phyloP scores from a whole-genome alignment of 2,888 invertebrate genomes.

The Harmothoe impar region DNA sequence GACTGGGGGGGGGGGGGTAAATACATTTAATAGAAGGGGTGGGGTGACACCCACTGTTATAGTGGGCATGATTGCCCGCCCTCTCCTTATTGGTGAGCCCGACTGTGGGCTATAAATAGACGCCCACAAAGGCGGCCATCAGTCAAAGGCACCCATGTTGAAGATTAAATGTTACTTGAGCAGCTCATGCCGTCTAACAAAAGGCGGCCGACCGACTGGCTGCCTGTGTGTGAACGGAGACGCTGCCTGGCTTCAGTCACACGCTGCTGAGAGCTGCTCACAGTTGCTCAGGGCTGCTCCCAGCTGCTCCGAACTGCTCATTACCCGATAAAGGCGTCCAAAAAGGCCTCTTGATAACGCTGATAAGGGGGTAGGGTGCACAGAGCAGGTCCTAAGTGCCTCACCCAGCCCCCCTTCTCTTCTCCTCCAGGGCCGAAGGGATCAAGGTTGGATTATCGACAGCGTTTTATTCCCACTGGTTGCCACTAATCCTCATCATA shows the following conservation, averaged over 20 bases:
- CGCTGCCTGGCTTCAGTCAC: background rate
- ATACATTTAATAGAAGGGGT: no score
- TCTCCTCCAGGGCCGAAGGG: background rate
- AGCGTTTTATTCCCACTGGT: background rate
- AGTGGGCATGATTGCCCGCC: no score
- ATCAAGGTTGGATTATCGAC: conserved; percentile 13
- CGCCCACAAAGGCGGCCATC: background rate
- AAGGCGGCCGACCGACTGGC: background rate
- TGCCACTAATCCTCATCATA: conserved; percentile 20
- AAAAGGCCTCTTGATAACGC: background rate
- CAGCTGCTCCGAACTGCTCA: conserved; percentile 14
- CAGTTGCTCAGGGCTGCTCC: background rate
- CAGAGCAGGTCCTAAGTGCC: background rate
- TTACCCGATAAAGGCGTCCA: background rate
- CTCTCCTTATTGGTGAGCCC: no score
- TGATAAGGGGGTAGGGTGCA: background rate
- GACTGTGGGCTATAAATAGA: conserved; percentile 4
- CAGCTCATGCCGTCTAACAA: background rate
- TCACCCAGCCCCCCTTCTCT: background rate
- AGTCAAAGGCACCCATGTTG: conserved; percentile 25
- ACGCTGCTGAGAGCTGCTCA: background rate
- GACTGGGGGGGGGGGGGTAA: no score
- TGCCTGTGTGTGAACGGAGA: background rate
- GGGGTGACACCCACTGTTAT: no score
- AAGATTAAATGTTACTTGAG: conserved; percentile 39